Evolutionary conservation across 2,797 vertebrate species (phyloP), one percentile per base, ranked within the genome.

Genomic region (Phoeniculus purpureus): DNA sequence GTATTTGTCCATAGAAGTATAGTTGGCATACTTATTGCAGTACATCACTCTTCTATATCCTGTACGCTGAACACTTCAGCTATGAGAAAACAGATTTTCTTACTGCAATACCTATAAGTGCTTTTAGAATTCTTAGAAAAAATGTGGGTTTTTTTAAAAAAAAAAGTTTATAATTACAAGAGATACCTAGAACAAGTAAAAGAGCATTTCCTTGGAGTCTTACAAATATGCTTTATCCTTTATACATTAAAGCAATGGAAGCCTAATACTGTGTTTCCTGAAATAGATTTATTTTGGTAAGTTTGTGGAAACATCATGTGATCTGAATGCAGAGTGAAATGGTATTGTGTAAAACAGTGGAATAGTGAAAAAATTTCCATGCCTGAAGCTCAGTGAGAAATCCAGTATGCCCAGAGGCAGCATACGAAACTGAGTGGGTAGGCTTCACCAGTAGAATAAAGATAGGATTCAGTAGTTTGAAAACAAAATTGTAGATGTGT

Each of bases 11-110:
- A 27, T 29, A 43, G 25, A 61, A 1, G 5, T 71, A 9, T 26
- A 43, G 31, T 12, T 13, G 3, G 13, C 1, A 1, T 74, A 12
- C 0, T 0, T 48, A 18, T 23, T 50, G 32, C 58, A 61, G 19
- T 32, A 9, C 0, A 0, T 85, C 47, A 37, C 61, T 73, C 40
- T 83, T 51, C 62, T 45, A 0, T 66, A 27, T 52, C 40, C 45
- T 51, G 9, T 66, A 20, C 29, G 12, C 23, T 10, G 47, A 58
- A 17, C 25, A 21, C 47, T 86, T 81, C 11, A 51, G 37, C 56
- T 88, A 5, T 80, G 37, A 52, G 74, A 85, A 23, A 29, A 59
- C 5, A 15, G 0, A 31, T 48, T 55, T 80, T 15, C 34, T 61
- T 45, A 10, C 23, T 65, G 29, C 25, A 58, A 4, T 66, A 55